Evolutionary conservation across 2,888 invertebrate genomes (phyloP).

Genomic region (Noctuana brunneofusca): DNA sequence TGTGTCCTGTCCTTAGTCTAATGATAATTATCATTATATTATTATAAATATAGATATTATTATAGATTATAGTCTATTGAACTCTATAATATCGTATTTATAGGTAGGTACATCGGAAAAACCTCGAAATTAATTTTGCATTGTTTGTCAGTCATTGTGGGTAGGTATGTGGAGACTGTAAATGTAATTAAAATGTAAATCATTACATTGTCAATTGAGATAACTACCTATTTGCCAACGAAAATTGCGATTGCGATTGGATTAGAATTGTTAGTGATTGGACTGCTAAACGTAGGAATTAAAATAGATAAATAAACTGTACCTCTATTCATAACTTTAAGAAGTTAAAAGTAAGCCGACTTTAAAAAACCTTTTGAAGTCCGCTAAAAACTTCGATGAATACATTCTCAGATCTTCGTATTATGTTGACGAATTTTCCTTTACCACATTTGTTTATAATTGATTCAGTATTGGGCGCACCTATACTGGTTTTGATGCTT

Average conservation of each 20-base stretch:
- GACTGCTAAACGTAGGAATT: conserved; percentile 1
- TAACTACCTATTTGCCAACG: conserved; percentile 6
- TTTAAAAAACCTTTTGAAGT: too few relatives aligned
- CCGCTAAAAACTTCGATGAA: too few relatives aligned
- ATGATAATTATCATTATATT: too few relatives aligned
- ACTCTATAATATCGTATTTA: background rate
- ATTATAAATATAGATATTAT: too few relatives aligned
- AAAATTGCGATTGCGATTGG: conserved; percentile 18
- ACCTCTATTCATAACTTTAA: too few relatives aligned
- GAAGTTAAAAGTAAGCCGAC: too few relatives aligned
- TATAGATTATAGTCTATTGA: too few relatives aligned
- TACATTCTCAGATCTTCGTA: too few relatives aligned
- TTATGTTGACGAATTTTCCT: too few relatives aligned
- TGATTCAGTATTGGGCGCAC: background rate
- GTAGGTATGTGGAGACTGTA: background rate
- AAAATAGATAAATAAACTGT: conserved; percentile 3
- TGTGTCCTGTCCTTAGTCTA: too few relatives aligned
- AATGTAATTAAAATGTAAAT: background rate
- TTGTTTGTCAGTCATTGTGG: background rate
- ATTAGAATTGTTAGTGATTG: background rate
- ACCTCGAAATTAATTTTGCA: background rate
- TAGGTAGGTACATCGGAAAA: background rate
- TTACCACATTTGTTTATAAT: too few relatives aligned
- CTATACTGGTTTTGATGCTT: background rate
- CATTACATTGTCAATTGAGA: conserved; percentile 16